phyloP scores from a whole-genome alignment of 1,140 invertebrate genomes.

The Apolygus lucorum region DNA sequence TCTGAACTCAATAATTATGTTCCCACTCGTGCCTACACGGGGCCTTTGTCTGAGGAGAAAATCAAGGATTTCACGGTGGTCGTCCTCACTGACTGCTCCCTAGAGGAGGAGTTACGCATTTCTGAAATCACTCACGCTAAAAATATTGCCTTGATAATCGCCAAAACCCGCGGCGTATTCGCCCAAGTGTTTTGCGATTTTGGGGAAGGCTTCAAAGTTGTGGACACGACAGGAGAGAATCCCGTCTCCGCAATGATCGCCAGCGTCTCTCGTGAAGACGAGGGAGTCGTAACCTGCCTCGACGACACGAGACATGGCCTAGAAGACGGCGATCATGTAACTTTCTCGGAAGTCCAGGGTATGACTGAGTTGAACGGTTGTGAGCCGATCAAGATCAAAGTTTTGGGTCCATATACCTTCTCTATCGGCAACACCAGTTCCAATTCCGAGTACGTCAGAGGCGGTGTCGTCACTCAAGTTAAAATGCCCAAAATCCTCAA shows the following conservation, averaged over 20 bases:
- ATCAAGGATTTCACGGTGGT: conserved; percentile 79
- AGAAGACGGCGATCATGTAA: conserved; percentile 92
- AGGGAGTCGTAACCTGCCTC: conserved; percentile 80
- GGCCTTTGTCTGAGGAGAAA: conserved; percentile 66
- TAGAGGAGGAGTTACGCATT: conserved; percentile 69
- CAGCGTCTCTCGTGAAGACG: conserved; percentile 71
- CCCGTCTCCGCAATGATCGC: conserved; percentile 82
- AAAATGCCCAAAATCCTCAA: conserved; percentile 85
- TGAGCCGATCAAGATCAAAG: conserved; percentile 82
- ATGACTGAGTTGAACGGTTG: conserved; percentile 91
- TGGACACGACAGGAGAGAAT: conserved; percentile 83
- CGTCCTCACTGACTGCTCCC: conserved; percentile 73
- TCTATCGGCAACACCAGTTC: conserved; percentile 88
- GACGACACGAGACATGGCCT: conserved; percentile 87
- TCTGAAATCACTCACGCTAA: conserved; percentile 70
- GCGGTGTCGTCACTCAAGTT: conserved; percentile 91
- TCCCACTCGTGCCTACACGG: conserved; percentile 61
- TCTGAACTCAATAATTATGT: conserved; percentile 93
- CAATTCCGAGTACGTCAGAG: conserved; percentile 61
- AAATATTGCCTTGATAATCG: conserved; percentile 79
- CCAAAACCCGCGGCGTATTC: conserved; percentile 84
- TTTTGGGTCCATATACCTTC: conserved; percentile 92
- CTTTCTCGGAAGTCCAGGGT: conserved; percentile 84
- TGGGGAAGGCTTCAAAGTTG: conserved; percentile 74
- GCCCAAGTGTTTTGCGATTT: conserved; percentile 97